Evolutionary conservation across 1,140 invertebrate species (phyloP).

Genomic region (Magallana angulata): DNA sequence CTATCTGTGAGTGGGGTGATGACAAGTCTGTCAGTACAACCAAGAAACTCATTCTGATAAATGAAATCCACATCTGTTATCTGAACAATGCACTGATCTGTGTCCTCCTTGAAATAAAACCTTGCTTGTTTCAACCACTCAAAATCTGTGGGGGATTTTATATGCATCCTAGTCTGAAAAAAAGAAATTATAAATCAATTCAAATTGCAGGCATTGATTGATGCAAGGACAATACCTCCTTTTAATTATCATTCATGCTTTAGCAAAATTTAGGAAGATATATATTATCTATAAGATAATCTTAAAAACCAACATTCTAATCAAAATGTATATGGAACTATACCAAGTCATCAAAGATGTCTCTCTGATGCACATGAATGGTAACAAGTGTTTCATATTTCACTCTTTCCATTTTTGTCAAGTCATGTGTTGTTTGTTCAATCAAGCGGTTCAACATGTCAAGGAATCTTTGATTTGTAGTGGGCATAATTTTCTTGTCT

Average conservation of each 20-base stretch:
- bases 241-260: background rate
- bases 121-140: conserved; percentile 98
- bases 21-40: conserved; percentile 96
- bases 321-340: conserved; percentile 62
- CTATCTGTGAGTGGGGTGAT: conserved; percentile 97
- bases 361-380: conserved; percentile 97
- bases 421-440: conserved; percentile 95
- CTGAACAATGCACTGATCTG: conserved; percentile 93
- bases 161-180: conserved; percentile 74
- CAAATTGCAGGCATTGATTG: too few relatives aligned
- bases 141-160: conserved; percentile 88
- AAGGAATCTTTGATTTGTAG: conserved; percentile 95
- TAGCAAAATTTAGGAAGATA: background rate
- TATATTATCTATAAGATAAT: background rate
- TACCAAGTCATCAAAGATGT: conserved; percentile 97
- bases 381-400: conserved; percentile 98
- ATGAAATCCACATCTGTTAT: conserved; percentile 97
- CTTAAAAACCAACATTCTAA: too few relatives aligned
- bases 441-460: conserved; percentile 96
- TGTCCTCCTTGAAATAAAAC: conserved; percentile 97
- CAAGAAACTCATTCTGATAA: conserved; percentile 98
- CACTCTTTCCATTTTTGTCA: conserved; percentile 92
- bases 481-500: conserved; percentile 96
- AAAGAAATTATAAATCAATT: background rate
- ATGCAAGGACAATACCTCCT: too few relatives aligned